Base-by-base conservation (phyloP, 2,888 invertebrate genomes). In the Danaus chrysippus region DNA sequence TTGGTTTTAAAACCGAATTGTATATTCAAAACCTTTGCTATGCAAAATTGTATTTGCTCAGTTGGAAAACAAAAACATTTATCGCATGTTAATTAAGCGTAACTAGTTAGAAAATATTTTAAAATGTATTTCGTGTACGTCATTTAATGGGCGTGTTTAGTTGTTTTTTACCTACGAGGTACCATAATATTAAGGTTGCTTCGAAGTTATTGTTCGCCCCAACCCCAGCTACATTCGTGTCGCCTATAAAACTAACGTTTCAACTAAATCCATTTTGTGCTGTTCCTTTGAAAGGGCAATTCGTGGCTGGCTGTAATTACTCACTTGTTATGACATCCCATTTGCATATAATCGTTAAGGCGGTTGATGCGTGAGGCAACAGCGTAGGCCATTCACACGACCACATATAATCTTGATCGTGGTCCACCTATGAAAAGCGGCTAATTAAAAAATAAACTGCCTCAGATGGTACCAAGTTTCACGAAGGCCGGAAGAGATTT, bases 291-390 rank as follows among this genome's bases (percentile, higher is more conserved):
- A 88, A 88, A 88, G 90, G 88, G 90, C 80, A 84, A 89, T 77
- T 82, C 86, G 86, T 86, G 85, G 86, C 78, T 82, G 81, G 83
- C 77, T 80, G 87, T 89, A 87, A 91, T 91, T 91, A 91, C 90
- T 91, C 91, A 90, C 83, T 76, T 89, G 88, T 91, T 91, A 91
- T 91, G 91, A 91, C 91, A 89, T 90, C 86, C 82, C 84, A 91
- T 91, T 91, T 88, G 83, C 88, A 91, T 91, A 90, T 91, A 91
- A 91, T 90, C 91, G 90, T 77, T 78, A 76, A 81, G 78, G 79
- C 81, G 82, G 83, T 75, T 80, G 81, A 81, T 87, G 87, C 89
- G 89, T 90, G 89, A 87, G 87, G 88, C 79, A 86, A 87, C 75
- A 76, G 76, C 78, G 83, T 81, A 85, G 87, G 91, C 88, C 88